These are phyloP conservation scores for Lordiphosa andalusiaca DNA, from an alignment of 2,888 invertebrate species.

Conservation along the genomic window DNA sequence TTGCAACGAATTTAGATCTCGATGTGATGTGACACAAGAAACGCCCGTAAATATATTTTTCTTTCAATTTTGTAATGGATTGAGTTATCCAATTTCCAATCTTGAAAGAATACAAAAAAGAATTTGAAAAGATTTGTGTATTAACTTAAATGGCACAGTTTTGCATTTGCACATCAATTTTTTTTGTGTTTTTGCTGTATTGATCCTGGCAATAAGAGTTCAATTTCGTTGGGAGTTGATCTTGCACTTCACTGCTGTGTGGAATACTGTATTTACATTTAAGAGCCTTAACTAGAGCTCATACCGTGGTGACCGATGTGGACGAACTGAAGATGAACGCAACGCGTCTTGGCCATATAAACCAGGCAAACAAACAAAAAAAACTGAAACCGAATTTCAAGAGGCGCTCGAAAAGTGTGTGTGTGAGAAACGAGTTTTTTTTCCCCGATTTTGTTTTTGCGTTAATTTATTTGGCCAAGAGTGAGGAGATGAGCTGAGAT, in stretches of 20 bases:
- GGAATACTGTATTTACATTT: conserved; percentile 44
- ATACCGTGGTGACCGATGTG: conserved; percentile 80
- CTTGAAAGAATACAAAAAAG: conserved; percentile 60
- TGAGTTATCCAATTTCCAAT: conserved; percentile 61
- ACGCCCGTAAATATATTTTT: conserved; percentile 63
- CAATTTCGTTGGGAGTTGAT: conserved; percentile 11
- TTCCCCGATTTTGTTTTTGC: conserved; percentile 41
- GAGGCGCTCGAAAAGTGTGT: conserved; percentile 20
- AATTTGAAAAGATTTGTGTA: conserved; percentile 35
- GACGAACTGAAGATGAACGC: conserved; percentile 81
- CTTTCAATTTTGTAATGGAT: conserved; percentile 51
- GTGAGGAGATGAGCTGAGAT: conserved; percentile 50
- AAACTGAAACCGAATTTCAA: conserved; percentile 39
- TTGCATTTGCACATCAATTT: conserved; percentile 11
- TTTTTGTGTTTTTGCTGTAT: conserved; percentile 22
- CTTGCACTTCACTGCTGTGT: too few relatives aligned
- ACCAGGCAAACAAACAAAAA: conserved; percentile 61
- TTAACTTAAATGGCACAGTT: conserved; percentile 11
- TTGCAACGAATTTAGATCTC: conserved; percentile 61
- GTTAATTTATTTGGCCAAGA: conserved; percentile 71
- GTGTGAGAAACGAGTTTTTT: conserved; percentile 39
- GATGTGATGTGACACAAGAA: conserved; percentile 67
- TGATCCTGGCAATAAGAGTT: conserved; percentile 43
- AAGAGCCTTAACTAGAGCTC: conserved; percentile 76
- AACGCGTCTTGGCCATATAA: conserved; percentile 80